Evolutionary conservation across 2,113 vertebrate species (phyloP), one percentile per base, ranked within the genome.

Genomic region (Pimephales promelas): DNA sequence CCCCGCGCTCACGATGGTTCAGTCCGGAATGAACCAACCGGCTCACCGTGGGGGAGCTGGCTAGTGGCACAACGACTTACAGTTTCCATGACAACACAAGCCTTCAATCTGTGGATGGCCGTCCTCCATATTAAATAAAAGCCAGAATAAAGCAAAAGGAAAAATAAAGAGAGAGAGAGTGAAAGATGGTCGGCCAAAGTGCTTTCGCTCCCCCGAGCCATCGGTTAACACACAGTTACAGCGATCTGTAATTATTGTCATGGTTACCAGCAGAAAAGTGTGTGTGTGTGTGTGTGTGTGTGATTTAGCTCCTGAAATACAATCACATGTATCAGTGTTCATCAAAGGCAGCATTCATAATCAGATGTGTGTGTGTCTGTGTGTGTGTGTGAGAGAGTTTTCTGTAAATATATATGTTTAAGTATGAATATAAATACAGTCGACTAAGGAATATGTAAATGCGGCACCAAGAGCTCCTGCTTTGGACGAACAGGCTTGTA

Each of bases 21-120:
- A 13, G 80, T 87, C 86, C 56, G 57, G 83, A 79, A 57, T 68
- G 40, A 71, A 34, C 79, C 79, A 87, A 64, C 18, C 7, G 26
- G 56, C 77, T 70, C 43, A 10, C 36, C n/a, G 24, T 20, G 84
- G 62, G 75, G 56, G 24, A 72, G 20, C 18, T 31, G 45, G 72
- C 71, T 74, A 7, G 72, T 31, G 20, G 45, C 14, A 84, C 66
- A 56, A 84, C 61, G 84, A 83, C 74, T 70, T 72, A 31, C 83
- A 85, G 86, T 87, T 87, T 85, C 86, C 86, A 87, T 87, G 86
- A 85, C 86, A 87, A 87, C 86, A 40, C 47, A 87, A 85, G 75
- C 86, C 86, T 74, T 81, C 68, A 87, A 81, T 81, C 43, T 75
- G 56, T 59, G 71, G 47, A 86, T 57, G 75, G 72, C 75, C 24